Base-by-base conservation (phyloP, 2,113 vertebrate species). In the Epinephelus cyanopodus region DNA sequence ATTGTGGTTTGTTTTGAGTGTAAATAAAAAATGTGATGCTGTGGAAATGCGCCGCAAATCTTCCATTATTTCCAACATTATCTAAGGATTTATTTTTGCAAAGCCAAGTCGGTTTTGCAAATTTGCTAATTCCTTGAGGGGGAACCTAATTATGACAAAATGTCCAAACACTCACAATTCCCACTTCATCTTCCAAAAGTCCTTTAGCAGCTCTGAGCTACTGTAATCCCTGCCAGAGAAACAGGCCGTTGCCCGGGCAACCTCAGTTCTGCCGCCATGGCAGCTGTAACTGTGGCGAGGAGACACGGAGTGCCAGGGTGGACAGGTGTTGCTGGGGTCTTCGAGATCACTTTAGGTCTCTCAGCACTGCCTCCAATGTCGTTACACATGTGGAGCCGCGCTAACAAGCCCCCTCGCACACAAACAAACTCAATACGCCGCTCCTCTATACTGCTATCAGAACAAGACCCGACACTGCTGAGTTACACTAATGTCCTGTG, bases 241-340 rank as follows among this genome's bases (percentile, higher is more conserved):
- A 77, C 83, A 74, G 82, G 60, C 67, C 29, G 92, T 92, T 93
- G 85, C 89, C 87, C 21, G 1, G 91, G 92, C 85, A 93, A 89
- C 90, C 85, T 82, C 70, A 80, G 86, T 73, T 80, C 85, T 87
- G 83, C 82, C 80, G 27, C 86, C 80, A 65, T 87, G 87, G 86
- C 90, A 93, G 91, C 89, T 89, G 90, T 84, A 90, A 76, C 84
- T 67, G 78, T 73, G 79, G 85, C 11, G 73, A 89, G 75, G 76
- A 79, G 77, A 84, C 71, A 67, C 7, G 1, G 61, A 42, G 65
- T 92, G 89, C 86, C 92, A 92, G 83, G 64, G 86, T 25, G 71
- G 90, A 90, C 89, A 93, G 90, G 87, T 94, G 92, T 89, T 93
- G 79, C 85, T 21, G 56, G 79, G 87, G 88, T 93, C 86, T 89